Evolutionary conservation across 2,113 vertebrate genomes (phyloP).

Genomic region (Hippocampus barbouri): DNA sequence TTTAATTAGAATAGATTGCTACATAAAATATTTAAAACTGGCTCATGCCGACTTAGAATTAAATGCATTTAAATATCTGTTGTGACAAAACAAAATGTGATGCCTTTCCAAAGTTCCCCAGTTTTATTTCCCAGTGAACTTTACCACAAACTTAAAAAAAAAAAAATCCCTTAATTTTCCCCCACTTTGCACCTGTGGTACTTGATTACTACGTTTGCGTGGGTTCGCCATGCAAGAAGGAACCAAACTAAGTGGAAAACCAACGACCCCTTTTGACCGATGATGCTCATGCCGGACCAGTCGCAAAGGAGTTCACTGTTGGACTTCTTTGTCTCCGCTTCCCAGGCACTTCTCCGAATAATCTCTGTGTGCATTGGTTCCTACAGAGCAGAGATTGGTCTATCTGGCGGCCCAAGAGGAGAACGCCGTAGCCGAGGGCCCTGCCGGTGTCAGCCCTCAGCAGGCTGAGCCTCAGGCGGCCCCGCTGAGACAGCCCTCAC

Average conservation of each 20-base stretch:
- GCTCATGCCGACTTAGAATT: no score
- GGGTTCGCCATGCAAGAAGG: no score
- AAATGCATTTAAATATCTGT: no score
- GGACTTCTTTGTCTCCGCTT: conserved; percentile 1
- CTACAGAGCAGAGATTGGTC: conserved; percentile 85
- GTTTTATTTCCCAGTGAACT: no score
- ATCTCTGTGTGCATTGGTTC: not conserved
- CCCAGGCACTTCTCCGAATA: not conserved
- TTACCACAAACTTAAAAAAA: no score
- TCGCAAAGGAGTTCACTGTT: conserved; percentile 31
- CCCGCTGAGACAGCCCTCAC: conserved; percentile 78
- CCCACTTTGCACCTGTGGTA: no score
- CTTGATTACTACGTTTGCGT: no score
- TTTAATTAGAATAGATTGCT: no score
- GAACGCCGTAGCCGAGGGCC: conserved; percentile 77
- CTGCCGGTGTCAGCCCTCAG: conserved; percentile 76
- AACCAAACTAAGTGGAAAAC: not conserved
- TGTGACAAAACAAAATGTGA: no score
- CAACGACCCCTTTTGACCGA: not conserved
- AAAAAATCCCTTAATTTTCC: no score
- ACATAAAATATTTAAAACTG: no score
- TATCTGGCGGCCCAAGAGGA: conserved; percentile 85
- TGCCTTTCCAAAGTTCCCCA: no score
- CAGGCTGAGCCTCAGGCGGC: conserved; percentile 83
- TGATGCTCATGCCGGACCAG: not conserved